Evolutionary conservation across 2,113 vertebrate genomes (phyloP), one percentile per base, ranked within the genome.

Genomic region (Egretta garzetta): DNA sequence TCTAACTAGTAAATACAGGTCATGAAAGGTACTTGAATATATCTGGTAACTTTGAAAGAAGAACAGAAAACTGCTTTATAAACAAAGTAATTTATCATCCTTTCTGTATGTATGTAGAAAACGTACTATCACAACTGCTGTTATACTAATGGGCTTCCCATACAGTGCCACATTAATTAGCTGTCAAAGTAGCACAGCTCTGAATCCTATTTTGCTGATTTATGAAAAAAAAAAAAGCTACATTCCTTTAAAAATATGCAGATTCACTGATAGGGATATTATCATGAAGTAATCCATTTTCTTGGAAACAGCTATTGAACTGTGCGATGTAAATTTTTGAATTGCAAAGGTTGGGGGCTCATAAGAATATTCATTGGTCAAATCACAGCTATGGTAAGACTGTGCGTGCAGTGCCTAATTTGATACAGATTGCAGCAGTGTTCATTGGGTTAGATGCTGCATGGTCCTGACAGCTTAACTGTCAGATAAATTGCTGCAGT

Each of bases 401-500:
- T 84, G 91, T 52, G 55, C 8, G n/a, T 68, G 88, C 63, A 93
- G 71, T 66, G 28, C 53, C 67, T 75, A 86, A 89, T 88, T 92
- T 93, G 93, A 64, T 91, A 74, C 60, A 93, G 79, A 58, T 47
- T 96, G 87, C 84, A 95, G 88, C 73, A 45, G 11, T 55, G 33
- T 88, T 97, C 72, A n/a, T 93, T 96, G 89, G 79, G 47, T 72
- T 89, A 52, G 77, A 88, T 92, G 28, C 82, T 84, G 94, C 94
- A 10, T 32, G 55, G 75, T 93, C 76, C 86, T 96, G 96, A 91
- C 95, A 90, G 91, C 62, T 96, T 93, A 96, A 96, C 93, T 96
- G 94, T 93, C 95, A 97, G 94, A 97, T 91, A 92, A 97, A 97
- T 94, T 94, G 90, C 47, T 60, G 79, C 49, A 80, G 74, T 94